Conservation (phyloP, 2,797 vertebrate species). For the Argya squamiceps region DNA sequence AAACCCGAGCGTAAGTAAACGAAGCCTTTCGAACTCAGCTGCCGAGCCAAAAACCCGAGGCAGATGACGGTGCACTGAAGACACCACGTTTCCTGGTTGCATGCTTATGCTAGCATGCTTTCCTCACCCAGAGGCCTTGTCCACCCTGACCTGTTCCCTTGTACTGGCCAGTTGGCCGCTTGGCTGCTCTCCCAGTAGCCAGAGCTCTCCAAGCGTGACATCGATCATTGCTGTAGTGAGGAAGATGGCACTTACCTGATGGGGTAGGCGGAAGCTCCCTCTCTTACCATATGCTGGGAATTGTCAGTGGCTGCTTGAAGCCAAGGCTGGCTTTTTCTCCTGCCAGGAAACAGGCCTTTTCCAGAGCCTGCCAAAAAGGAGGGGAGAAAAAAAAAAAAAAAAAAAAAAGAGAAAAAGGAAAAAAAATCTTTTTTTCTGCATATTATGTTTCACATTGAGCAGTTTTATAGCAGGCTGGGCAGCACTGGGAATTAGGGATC, state of each 20-base stretch:
- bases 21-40: background rate
- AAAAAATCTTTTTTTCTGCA: constrained; percentile 16
- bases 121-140: constrained; percentile 72
- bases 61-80: background rate
- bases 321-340: constrained; percentile 82
- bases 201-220: constrained; percentile 82
- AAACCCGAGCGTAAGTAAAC: background rate
- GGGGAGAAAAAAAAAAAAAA: background rate
- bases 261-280: constrained; percentile 88
- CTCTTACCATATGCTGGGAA: constrained; percentile 94
- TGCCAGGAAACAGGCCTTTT: constrained; percentile 81
- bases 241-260: constrained; percentile 93
- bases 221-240: constrained; percentile 82
- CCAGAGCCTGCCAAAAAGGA: constrained; percentile 72
- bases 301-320: constrained; percentile 90
- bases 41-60: background rate
- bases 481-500: constrained; percentile 19
- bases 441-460: constrained; percentile 53
- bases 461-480: constrained; percentile 56
- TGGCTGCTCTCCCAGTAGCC: constrained; percentile 84
- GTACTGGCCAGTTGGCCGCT: constrained; percentile 76
- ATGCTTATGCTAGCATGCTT: constrained; percentile 24
- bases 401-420: background rate
- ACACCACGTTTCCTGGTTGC: constrained; percentile 14
- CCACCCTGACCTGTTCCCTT: constrained; percentile 76